These are phyloP conservation scores for Brachionus calyciflorus DNA, from an alignment of 1,140 invertebrate genomes.

Conservation along the genomic window DNA sequence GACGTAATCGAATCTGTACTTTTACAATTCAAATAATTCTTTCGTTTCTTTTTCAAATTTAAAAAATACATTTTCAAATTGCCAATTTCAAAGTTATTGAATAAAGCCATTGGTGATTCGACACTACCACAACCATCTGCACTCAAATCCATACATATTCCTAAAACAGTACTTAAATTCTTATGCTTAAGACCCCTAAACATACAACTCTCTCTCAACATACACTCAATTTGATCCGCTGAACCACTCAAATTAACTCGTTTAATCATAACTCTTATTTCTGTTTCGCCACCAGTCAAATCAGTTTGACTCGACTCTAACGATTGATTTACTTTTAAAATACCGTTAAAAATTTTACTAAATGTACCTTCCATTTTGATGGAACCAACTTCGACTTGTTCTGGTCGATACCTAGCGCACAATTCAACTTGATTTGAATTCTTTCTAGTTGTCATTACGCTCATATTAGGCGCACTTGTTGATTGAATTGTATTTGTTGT, in stretches of 20 bases:
- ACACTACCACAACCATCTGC: neutral
- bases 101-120: neutral
- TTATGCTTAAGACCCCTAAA: slow-evolving; percentile 35
- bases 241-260: neutral
- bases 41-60: slow-evolving; percentile 27
- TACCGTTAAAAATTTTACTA: slow-evolving; percentile 1
- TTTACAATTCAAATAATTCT: neutral
- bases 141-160: slow-evolving; percentile 3
- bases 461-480: neutral
- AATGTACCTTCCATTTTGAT: slow-evolving; percentile 30
- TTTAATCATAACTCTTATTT: slow-evolving; percentile 31
- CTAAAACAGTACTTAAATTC: slow-evolving; percentile 19
- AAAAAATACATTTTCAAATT: slow-evolving; percentile 37
- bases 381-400: slow-evolving; percentile 25
- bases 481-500: slow-evolving; percentile 43
- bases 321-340: slow-evolving; percentile 11
- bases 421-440: slow-evolving; percentile 17
- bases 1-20: too few species aligned
- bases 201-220: slow-evolving; percentile 25
- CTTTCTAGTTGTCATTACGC: neutral
- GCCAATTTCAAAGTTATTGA: slow-evolving; percentile 40
- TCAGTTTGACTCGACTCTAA: slow-evolving; percentile 2
- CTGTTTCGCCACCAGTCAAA: neutral
- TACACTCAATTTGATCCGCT: neutral
- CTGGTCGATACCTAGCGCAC: neutral